Evolutionary conservation across 2,113 vertebrate genomes (phyloP).

Genomic region (Eonycteris spelaea): DNA sequence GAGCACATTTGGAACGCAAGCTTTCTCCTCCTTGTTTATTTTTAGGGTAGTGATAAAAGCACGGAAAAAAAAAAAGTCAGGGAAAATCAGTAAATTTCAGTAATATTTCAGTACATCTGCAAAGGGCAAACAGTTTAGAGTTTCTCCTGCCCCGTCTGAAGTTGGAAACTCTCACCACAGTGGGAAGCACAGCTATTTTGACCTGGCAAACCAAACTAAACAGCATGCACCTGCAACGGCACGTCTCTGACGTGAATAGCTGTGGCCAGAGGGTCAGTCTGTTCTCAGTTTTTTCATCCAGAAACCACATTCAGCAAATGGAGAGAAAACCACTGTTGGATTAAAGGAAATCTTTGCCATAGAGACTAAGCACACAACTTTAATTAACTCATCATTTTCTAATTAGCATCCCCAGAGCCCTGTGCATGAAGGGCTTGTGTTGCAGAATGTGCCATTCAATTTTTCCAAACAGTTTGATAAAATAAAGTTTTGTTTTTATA

Average conservation of each 20-base stretch:
- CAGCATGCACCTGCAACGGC: constrained; percentile 53
- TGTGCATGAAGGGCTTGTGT: constrained; percentile 28
- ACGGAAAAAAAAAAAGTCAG: not conserved
- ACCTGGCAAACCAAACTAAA: constrained; percentile 58
- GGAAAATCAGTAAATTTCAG: constrained; percentile 35
- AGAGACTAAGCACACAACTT: constrained; percentile 66
- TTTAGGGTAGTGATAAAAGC: constrained; percentile 61
- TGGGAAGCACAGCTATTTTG: constrained; percentile 56
- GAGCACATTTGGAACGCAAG: constrained; percentile 6
- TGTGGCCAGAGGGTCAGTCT: constrained; percentile 65
- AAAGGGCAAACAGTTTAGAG: constrained; percentile 65
- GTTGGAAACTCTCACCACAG: constrained; percentile 52
- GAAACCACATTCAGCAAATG: constrained; percentile 65
- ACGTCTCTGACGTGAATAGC: constrained; percentile 27
- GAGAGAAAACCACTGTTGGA: constrained; percentile 65
- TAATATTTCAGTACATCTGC: constrained; percentile 66
- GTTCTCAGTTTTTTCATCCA: constrained; percentile 68
- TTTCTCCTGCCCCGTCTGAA: constrained; percentile 52
- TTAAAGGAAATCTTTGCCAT: constrained; percentile 68
- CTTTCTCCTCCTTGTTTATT: constrained; percentile 52
- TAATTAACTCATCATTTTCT: constrained; percentile 76
- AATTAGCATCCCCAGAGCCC: constrained; percentile 65
- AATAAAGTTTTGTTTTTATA: constrained; percentile 42
- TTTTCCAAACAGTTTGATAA: constrained; percentile 49
- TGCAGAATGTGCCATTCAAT: constrained; percentile 38